Evolutionary conservation across 2,888 invertebrate genomes (phyloP).

Genomic region (Perithous albicinctus): DNA sequence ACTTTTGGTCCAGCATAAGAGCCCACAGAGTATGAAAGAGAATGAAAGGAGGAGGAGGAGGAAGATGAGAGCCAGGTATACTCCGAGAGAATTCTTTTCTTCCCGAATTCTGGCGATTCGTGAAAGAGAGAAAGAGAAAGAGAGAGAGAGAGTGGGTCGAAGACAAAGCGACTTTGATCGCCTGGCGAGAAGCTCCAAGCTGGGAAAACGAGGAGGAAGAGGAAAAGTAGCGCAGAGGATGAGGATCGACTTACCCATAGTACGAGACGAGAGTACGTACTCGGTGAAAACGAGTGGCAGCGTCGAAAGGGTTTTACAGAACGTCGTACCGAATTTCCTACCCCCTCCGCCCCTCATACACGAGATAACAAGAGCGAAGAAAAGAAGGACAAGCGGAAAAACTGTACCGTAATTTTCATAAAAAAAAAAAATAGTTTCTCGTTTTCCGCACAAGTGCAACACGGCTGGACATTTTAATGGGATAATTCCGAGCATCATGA

Average conservation of each 20-base stretch:
- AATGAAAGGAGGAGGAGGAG: not conserved
- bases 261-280: conserved; percentile 19
- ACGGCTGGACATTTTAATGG: conserved; percentile 60
- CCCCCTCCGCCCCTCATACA: not conserved
- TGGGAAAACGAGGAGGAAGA: not conserved
- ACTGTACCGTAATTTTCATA: not conserved
- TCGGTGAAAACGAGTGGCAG: conserved; percentile 19
- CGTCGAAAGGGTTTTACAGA: conserved; percentile 44
- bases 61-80: conserved; percentile 9
- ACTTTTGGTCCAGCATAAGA: conserved; percentile 13
- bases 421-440: conserved; percentile 2
- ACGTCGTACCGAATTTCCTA: conserved; percentile 40
- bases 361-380: conserved; percentile 9
- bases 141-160: too few species aligned
- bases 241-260: conserved; percentile 35
- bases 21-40: conserved; percentile 11
- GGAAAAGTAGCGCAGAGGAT: conserved; percentile 22
- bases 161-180: conserved; percentile 67
- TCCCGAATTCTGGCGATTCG: conserved; percentile 35
- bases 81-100: conserved; percentile 36
- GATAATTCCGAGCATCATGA: conserved; percentile 46
- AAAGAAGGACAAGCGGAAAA: conserved; percentile 29
- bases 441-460: conserved; percentile 41
- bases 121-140: too few species aligned
- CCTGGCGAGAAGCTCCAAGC: conserved; percentile 9